Percentiles rank a stretch among this genome's conserved stretches.
phyloP scores from a whole-genome alignment of 2,113 vertebrate species.

The Microcebus murinus region DNA sequence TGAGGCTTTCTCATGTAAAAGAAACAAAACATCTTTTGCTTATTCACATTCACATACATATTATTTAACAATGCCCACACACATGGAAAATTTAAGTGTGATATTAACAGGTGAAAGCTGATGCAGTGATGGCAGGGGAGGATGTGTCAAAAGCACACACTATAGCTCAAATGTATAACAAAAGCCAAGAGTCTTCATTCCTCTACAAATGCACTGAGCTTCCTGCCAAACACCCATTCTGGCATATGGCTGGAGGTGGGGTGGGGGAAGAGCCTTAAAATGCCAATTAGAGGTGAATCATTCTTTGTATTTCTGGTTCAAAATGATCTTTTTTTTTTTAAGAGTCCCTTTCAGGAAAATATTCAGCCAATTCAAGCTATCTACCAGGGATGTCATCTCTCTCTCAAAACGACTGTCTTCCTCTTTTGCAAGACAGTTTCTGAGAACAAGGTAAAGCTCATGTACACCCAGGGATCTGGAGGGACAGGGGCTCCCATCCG shows the following conservation, averaged over 20 bases:
- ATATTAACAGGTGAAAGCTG: neutral
- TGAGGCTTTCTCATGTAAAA: slow-evolving; percentile 10
- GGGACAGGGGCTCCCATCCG: neutral
- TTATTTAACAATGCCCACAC: neutral
- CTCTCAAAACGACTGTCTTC: neutral
- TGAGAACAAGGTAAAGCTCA: neutral
- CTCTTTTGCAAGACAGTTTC: neutral
- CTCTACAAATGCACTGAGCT: neutral
- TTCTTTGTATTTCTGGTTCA: neutral
- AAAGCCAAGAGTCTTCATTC: neutral
- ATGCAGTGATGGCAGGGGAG: neutral
- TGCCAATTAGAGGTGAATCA: slow-evolving; percentile 59
- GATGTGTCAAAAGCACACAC: neutral
- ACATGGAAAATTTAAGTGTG: neutral
- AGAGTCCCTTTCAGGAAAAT: neutral
- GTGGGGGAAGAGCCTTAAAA: slow-evolving; percentile 19
- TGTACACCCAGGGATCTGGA: neutral
- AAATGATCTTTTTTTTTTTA: neutral
- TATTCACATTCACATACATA: neutral
- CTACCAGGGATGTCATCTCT: neutral
- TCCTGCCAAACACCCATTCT: slow-evolving; percentile 12
- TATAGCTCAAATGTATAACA: neutral
- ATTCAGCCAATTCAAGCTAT: neutral
- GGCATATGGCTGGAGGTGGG: slow-evolving; percentile 54
- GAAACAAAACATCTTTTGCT: neutral